Evolutionary conservation across 2,113 vertebrate species (phyloP).

Genomic region (Vulpes lagopus): DNA sequence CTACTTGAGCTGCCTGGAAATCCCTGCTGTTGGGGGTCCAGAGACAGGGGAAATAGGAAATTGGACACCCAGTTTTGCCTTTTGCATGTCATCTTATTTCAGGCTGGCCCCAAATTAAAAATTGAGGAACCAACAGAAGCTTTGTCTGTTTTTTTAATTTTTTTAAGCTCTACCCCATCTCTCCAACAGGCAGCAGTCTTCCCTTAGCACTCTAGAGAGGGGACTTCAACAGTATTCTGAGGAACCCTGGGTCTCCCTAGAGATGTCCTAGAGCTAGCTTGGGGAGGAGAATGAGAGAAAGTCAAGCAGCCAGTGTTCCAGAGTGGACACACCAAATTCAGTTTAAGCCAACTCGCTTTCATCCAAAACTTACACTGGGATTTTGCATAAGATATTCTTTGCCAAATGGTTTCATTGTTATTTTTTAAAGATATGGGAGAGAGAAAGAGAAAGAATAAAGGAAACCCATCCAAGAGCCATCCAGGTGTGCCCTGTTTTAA

Average conservation of each 20-base stretch:
- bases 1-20: not conserved
- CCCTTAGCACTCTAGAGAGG: not conserved
- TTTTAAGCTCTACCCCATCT: not conserved
- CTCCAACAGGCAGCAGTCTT: not conserved
- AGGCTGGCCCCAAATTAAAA: not conserved
- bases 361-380: not conserved
- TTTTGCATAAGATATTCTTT: constrained; percentile 54
- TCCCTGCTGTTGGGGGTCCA: not conserved
- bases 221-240: not conserved
- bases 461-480: not conserved
- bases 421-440: not conserved
- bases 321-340: not conserved
- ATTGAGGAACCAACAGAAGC: not conserved
- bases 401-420: not conserved
- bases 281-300: not conserved
- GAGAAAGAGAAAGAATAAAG: constrained; percentile 23
- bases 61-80: not conserved
- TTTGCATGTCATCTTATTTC: not conserved
- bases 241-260: not conserved
- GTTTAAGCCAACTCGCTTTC: not conserved
- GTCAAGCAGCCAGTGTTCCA: not conserved
- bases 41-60: not conserved
- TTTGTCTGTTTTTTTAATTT: not conserved
- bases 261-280: not conserved
- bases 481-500: not conserved